phyloP scores from a whole-genome alignment of 2,888 invertebrate species.

The Hypomecis atomaria region DNA sequence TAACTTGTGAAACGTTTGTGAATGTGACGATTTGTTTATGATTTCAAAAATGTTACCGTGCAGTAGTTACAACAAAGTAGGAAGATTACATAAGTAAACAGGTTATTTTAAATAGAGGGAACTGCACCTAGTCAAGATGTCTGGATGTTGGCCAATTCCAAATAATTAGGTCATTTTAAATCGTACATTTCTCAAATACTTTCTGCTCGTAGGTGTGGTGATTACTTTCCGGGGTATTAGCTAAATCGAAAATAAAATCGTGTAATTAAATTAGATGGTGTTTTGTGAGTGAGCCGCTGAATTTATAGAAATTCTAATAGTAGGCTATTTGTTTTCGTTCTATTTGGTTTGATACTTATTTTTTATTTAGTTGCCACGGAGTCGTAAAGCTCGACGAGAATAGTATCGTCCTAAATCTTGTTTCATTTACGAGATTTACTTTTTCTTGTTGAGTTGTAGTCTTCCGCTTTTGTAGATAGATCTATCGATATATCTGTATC shows the following conservation, averaged over 20 bases:
- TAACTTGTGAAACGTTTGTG: too few species aligned
- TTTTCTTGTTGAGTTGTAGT: too few species aligned
- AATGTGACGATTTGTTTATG: too few species aligned
- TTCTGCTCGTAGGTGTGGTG: constrained; percentile 42
- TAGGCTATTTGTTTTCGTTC: background rate
- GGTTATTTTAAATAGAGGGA: constrained; percentile 58
- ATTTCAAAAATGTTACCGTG: too few species aligned
- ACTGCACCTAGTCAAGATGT: constrained; percentile 56
- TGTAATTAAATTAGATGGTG: constrained; percentile 19
- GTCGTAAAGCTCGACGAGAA: too few species aligned
- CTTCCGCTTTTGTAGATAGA: too few species aligned
- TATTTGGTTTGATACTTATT: background rate
- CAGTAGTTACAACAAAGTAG: constrained; percentile 21
- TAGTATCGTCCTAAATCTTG: too few species aligned
- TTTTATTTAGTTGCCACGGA: background rate
- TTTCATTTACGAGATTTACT: too few species aligned
- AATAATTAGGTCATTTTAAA: constrained; percentile 72
- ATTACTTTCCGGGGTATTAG: constrained; percentile 48
- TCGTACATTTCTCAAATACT: constrained; percentile 62
- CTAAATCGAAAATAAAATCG: constrained; percentile 38
- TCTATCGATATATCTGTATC: too few species aligned
- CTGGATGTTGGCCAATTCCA: constrained; percentile 69
- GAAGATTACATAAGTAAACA: constrained; percentile 48
- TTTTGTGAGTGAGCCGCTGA: constrained; percentile 1
- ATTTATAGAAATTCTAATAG: background rate